These are phyloP conservation scores for Heteronetta atricapilla DNA, from an alignment of 2,113 vertebrate genomes.

Conservation along the genomic window DNA sequence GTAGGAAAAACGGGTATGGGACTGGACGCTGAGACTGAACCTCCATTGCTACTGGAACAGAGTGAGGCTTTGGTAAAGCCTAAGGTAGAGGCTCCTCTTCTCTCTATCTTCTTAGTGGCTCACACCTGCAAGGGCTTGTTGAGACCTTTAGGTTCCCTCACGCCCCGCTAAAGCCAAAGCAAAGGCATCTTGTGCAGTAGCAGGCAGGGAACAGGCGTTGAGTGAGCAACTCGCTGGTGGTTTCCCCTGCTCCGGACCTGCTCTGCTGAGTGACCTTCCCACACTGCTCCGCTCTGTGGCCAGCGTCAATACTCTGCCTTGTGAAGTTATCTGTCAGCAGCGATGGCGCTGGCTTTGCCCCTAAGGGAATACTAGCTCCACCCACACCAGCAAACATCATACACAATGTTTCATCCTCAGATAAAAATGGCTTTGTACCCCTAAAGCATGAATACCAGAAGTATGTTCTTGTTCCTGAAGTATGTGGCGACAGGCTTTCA, in stretches of 20 bases:
- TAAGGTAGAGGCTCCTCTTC: too few relatives aligned
- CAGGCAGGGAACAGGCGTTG: neutral
- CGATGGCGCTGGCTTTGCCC: neutral
- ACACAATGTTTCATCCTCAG: neutral
- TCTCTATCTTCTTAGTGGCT: neutral
- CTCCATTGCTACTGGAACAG: neutral
- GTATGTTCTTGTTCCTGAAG: neutral
- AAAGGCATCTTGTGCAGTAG: neutral
- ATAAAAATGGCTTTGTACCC: neutral
- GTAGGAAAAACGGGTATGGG: neutral
- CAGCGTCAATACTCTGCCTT: neutral
- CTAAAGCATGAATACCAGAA: neutral
- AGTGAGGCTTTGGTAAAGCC: neutral
- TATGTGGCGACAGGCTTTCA: neutral
- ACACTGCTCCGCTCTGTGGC: fast-evolving
- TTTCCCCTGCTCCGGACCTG: neutral
- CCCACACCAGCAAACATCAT: neutral
- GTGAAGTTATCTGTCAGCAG: neutral
- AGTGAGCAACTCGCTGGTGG: neutral
- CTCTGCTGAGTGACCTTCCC: neutral
- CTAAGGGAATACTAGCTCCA: neutral
- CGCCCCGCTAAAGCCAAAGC: neutral
- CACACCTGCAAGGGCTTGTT: neutral
- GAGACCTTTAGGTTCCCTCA: neutral
- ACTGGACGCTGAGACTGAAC: neutral